Evolutionary conservation across 2,888 invertebrate species (phyloP), one percentile per base, ranked within the genome.

Genomic region (Acronicta psi): DNA sequence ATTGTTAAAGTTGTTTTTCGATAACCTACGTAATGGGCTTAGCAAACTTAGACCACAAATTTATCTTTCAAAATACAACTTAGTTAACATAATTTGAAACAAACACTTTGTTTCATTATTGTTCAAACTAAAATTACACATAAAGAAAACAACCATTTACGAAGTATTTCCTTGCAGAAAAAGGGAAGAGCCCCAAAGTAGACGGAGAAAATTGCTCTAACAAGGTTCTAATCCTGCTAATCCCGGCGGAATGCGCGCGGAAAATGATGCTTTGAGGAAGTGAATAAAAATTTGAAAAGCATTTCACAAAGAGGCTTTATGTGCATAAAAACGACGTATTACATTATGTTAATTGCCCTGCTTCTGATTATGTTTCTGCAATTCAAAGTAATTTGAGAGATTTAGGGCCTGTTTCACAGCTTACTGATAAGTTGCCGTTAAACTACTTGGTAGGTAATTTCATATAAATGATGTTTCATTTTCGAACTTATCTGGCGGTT

Each of bases 281-380:
- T 34, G 41, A 56, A 65, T 70, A 69, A 60, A n/a, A 65, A 59
- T 68, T 59, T 70, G 59, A 51, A 65, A 70, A 50, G n/a, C 36
- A 47, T 36, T 54, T 65, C 17, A 46, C 47, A 46, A 54, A 59
- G 49, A 45, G 34, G 37, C 38, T 44, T 31, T 36, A 43, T 18
- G 34, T 45, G 8, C 31, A 56, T 47, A 40, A 18, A 37, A 41
- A 14, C 31, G 16, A 37, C 3, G 11, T 10, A 40, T 25, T 36
- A 43, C 42, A 25, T n/a, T 20, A 47, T 10, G 37, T 34, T 45
- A 38, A 44, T 20, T 10, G 31, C 18, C 29, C 11, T 9, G 20
- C 31, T 10, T 25, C 20, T 38, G 14, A 41, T 16, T 42, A 10
- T 23, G 17, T 23, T 40, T n/a, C 6, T 16, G 43, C 36, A 36